Percentiles rank a stretch among this genome's conserved stretches.
Evolutionary conservation across 2,797 vertebrate species (phyloP).

Genomic region (Takifugu rubripes): DNA sequence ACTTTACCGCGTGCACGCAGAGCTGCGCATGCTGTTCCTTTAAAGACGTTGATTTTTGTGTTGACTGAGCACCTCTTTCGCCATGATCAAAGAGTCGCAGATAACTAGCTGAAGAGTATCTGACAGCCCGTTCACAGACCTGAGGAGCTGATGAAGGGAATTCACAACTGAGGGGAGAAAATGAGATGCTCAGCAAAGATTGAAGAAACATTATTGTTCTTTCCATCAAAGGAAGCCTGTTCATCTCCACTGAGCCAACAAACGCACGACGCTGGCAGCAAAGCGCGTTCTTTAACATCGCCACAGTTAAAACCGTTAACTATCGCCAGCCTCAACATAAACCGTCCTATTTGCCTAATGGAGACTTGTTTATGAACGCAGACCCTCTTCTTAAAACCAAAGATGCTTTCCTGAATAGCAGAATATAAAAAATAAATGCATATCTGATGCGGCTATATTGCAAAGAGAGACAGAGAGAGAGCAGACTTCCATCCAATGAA

Average conservation of each 20-base stretch:
- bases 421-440: too few species aligned
- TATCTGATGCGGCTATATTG: not conserved
- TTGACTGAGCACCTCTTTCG: slow-evolving; percentile 35
- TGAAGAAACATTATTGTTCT: slow-evolving; percentile 11
- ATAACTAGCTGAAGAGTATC: slow-evolving; percentile 19
- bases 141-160: slow-evolving; percentile 20
- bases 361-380: too few species aligned
- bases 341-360: slow-evolving; percentile 63
- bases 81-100: slow-evolving; percentile 37
- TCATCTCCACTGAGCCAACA: slow-evolving; percentile 8
- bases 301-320: slow-evolving; percentile 72
- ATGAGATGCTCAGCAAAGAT: slow-evolving; percentile 21
- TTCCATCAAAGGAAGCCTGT: slow-evolving; percentile 16
- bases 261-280: slow-evolving; percentile 6
- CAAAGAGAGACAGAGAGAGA: slow-evolving; percentile 7
- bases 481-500: slow-evolving; percentile 17
- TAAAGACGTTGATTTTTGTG: slow-evolving; percentile 29
- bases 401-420: too few species aligned
- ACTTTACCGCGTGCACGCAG: not conserved
- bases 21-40: slow-evolving; percentile 21
- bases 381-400: too few species aligned
- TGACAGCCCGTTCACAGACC: slow-evolving; percentile 14
- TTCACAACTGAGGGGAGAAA: slow-evolving; percentile 3
- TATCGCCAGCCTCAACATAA: slow-evolving; percentile 52
- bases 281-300: slow-evolving; percentile 22